These are phyloP conservation scores for Neoniphon sammara DNA, from an alignment of 2,797 vertebrate genomes.

Conservation along the genomic window DNA sequence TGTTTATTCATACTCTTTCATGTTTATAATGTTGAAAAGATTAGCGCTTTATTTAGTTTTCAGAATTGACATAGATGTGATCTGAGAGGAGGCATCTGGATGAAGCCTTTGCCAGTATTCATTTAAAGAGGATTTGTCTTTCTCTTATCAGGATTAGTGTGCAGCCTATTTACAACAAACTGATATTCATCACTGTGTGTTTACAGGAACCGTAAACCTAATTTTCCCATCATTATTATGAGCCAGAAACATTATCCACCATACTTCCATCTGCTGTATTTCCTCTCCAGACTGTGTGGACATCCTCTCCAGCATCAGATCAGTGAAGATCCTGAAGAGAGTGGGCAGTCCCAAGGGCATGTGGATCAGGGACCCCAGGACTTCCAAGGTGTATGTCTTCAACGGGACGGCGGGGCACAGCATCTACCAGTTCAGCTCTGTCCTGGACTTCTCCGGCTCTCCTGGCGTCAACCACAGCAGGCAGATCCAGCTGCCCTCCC, in stretches of 20 bases:
- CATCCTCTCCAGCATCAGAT: slow-evolving; percentile 89
- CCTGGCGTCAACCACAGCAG: slow-evolving; percentile 80
- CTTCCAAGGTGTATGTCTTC: slow-evolving; percentile 92
- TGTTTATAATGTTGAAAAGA: background rate
- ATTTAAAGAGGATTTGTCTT: background rate
- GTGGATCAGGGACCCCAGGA: slow-evolving; percentile 91
- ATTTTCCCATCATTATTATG: background rate
- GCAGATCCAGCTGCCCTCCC: slow-evolving; percentile 86
- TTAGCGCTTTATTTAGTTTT: background rate
- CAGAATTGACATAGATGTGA: background rate
- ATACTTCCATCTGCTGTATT: background rate
- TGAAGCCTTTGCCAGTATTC: background rate
- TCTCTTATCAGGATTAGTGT: background rate
- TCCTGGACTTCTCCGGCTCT: slow-evolving; percentile 88
- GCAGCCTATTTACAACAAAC: background rate
- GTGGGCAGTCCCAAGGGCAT: slow-evolving; percentile 87
- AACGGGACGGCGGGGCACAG: slow-evolving; percentile 89
- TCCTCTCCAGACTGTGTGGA: slow-evolving; percentile 87
- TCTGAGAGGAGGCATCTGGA: background rate
- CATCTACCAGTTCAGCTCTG: slow-evolving; percentile 87
- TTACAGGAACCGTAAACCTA: background rate
- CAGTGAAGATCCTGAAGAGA: slow-evolving; percentile 96
- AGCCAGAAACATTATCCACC: background rate
- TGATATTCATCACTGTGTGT: background rate
- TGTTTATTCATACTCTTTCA: background rate